Base-by-base conservation (phyloP, 2,888 invertebrate species). In the Pasiphila rectangulata region DNA sequence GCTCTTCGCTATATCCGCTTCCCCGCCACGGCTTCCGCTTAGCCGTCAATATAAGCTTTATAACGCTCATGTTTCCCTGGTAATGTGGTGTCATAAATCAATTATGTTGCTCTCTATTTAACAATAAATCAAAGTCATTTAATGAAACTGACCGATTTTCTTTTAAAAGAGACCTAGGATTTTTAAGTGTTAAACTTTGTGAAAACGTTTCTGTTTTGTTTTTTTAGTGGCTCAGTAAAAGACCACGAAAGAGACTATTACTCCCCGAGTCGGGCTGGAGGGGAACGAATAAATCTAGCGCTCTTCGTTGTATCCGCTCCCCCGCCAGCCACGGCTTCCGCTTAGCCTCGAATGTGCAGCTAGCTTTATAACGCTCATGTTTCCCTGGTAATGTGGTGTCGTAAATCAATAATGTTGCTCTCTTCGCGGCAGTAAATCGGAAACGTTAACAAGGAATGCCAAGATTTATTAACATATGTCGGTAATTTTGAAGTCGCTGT, bases 221-320 rank as follows among this genome's bases (percentile, higher is more conserved):
- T 13, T 3, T 23, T 3, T 9, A 23, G 7, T 3, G 13, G 27
- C 13, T 3, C 13, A 16, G 16, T 30, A 15, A 9, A 30, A 30
- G 15, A 16, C 4, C 15, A n/a, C 15, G 13, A 29, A 13, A 29
- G 6, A 6, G 12, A 10, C 24, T 10, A 37, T 37, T 37, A 36
- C 17, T 37, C 30, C 37, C 7, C 13, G n/a, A 30, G 27, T 38
- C 15, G 13, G 10, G 20, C 34, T 34, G 34, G 46, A 39, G 56
- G 52, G 56, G 54, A 56, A 54, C 49, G 45, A 53, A 56, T 59
- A 59, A 59, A 59, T 59, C 54, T 54, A 43, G 20, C 49, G 54
- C 51, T 51, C 58, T 54, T 44, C 41, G 38, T 36, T 35, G 44
- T 40, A 43, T 59, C 48, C 48, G 48, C 35, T 43, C 16, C 43